Base-by-base conservation (phyloP, 2,888 invertebrate genomes). In the Philereme transversata region DNA sequence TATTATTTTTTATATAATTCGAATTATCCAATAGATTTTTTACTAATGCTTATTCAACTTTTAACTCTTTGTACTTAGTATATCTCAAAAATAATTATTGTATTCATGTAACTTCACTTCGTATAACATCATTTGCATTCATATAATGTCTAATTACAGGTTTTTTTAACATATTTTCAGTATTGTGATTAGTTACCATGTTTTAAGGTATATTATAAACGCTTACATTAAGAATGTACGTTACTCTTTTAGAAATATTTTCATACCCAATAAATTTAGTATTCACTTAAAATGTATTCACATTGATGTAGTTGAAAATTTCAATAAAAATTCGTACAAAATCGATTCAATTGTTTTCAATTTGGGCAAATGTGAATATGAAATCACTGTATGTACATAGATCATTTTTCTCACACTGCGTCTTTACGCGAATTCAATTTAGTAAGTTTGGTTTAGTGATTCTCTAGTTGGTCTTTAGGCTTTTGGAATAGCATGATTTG, bases 261-360 rank as follows among this genome's bases (percentile, higher is more conserved):
- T 82, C 81, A 84, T 88, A 90, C 92, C 92, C 92, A 92, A 92
- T 92, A 91, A 92, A 91, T 91, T 91, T 92, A 90, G 89, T 83
- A 82, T 75, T 83, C 77, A 82, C 85, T 85, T 83, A 73, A 84
- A 84, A 79, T 76, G 66, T 77, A 77, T 68, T 70, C 56, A 65
- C 69, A 69, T 67, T 71, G 73, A 67, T 86, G 86, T 87, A 85
- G 84, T 72, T 72, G 73, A 74, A 77, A 79, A 76, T 68, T 76
- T 79, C 55, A 87, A 86, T 86, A 87, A 87, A 81, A 77, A 64
- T 77, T 72, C 66, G 63, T 62, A 69, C 70, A 77, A 75, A 72
- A 68, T 74, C 68, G 69, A 67, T 64, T 68, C 73, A 67, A 72
- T 52, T 84, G 82, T 87, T 90, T 89, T 87, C 79, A 83, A 83